Base-by-base conservation (phyloP, 2,888 invertebrate genomes). In the Rhingia campestris region DNA sequence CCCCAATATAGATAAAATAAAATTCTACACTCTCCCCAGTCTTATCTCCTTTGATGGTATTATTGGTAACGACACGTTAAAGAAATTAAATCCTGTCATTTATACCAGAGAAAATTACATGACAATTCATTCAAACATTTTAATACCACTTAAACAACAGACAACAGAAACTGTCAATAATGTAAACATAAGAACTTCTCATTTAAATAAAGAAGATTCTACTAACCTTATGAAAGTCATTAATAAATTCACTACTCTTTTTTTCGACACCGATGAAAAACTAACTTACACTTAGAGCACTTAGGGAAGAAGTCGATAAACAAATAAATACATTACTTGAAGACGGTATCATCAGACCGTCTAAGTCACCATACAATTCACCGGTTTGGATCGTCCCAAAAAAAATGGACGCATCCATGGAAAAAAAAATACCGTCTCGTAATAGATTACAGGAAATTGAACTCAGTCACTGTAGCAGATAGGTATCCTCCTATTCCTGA, bases 361-460 rank as follows among this genome's bases (percentile, higher is more conserved):
- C 56, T 5, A 64, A 58, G 14, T 66, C 75, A 2, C 75, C 58
- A 4, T 75, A 75, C 5, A 66, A 58, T 32, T 66, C 75, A 4
- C 58, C 66, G 1, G 76, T 70, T 4, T 76, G 22, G 22, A 22
- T 22, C 22, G 22, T 22, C 22, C 22, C 22, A 22, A 22, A 22
- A 22, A 22, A 22, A 22, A 22, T 22, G 22, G 22, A 22, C 37
- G 37, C 70, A 6, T 63, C 61, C 2, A 54, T 63, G 35, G 43
- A 41, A 33, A 81, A 64, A n/a, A 10, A 33, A 73, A 9, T 76
- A 47, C 37, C 37, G 75, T 2, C 10, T 79, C 32, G 81, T 86
- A 0, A 79, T 86, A 6, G 75, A 86, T 6, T 82, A 61, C 51
- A 10, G 61, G 4, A 77, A 70, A 58, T 7, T 86, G 3, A 86